Evolutionary conservation across 23 tunicate species (phyloP), one percentile per base, ranked within the genome.

Genomic region (Aplidium turbinatum): DNA sequence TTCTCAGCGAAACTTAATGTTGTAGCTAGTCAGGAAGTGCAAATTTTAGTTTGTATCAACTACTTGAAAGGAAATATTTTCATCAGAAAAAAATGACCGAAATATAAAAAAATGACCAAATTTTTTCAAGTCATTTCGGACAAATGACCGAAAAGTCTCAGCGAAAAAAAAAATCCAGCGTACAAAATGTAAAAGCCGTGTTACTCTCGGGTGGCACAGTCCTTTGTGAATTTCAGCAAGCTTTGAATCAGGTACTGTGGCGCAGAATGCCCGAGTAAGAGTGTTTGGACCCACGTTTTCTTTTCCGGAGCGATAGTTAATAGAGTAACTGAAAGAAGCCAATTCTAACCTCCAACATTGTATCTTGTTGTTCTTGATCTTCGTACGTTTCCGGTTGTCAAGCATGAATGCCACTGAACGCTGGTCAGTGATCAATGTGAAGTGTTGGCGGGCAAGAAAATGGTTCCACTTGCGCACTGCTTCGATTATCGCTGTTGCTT

Each of bases 291-390:
- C 78, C 19, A 55, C 35, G 38, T 57, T 72, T 28, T 6, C 5
- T 28, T 35, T 61, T 4, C 50, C 72, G 3, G 80, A 72, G 32
- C 70, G 25, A 28, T 58, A 38, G 3, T 32, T 33, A 20, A 77
- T 63, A 24, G 19, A 23, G 31, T 77, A 77, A 39, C 26, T 3
- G 26, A 77, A 61, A 4, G 80, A 34, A 3, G 47, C 65, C 40
- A 64, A 26, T 46, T 77, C 82, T n/a, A 64, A 3, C 28, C 82
- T 63, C 82, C 82, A 77, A n/a, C 35, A 5, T 38, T 40, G 58
- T 4, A 64, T 77, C 45, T 77, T 77, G 27, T 42, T 20, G 60
- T 77, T 77, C 39, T 77, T 77, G 25, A 63, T 77, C 65, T 77
- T 77, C 5, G 25, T 9, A 3, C 33, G 55, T 6, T 46, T 28